These are phyloP conservation scores for Epirrita christyi DNA, from an alignment of 2,888 invertebrate species.

Conservation along the genomic window DNA sequence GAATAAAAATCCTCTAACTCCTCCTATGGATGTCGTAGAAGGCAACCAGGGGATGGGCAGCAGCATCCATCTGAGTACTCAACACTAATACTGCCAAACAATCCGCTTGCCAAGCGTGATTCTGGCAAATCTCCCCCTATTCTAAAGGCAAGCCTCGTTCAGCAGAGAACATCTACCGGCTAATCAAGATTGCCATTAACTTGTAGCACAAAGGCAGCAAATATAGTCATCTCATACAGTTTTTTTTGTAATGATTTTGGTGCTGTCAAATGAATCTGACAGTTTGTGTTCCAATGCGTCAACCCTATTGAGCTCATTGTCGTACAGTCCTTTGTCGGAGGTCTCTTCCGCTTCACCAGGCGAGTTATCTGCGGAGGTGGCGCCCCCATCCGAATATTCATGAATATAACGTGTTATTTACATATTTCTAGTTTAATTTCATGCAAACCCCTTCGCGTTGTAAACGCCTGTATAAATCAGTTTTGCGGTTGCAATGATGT, in stretches of 20 bases:
- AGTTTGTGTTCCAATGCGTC: constrained; percentile 6
- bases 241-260: not conserved
- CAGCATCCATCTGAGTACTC: too few species aligned
- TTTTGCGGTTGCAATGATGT: constrained; percentile 19
- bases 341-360: constrained; percentile 79
- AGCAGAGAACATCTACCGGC: too few species aligned
- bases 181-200: too few species aligned
- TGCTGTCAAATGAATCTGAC: constrained; percentile 9
- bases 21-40: too few species aligned
- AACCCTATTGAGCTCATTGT: constrained; percentile 72
- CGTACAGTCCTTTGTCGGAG: constrained; percentile 76
- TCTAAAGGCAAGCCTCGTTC: too few species aligned
- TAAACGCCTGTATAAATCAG: constrained; percentile 24
- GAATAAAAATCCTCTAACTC: too few species aligned
- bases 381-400: constrained; percentile 63
- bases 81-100: too few species aligned
- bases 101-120: too few species aligned
- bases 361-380: constrained; percentile 68
- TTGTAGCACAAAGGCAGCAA: too few species aligned
- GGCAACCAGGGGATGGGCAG: too few species aligned
- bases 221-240: too few species aligned
- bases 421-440: constrained; percentile 48
- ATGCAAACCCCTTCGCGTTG: constrained; percentile 25
- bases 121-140: too few species aligned
- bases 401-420: constrained; percentile 51